Evolutionary conservation across 2,888 invertebrate genomes (phyloP).

Genomic region (Acanthosoma haemorrhoidale): DNA sequence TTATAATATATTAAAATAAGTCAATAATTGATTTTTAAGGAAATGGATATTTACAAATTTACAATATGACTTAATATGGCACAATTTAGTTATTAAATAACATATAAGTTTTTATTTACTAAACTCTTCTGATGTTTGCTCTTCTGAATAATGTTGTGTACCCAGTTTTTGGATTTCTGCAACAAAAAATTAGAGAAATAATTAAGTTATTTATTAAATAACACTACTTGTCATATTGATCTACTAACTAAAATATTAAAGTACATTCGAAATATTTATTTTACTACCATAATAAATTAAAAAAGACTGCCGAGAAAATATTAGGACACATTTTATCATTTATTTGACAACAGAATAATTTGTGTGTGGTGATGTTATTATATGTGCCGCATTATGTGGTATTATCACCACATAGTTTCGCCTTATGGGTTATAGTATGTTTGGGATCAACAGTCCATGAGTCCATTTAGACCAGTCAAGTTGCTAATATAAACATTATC

Average conservation of each 20-base stretch:
- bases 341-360: background rate
- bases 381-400: background rate
- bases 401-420: background rate
- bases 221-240: no score
- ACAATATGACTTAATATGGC: slow-evolving; percentile 20
- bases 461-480: background rate
- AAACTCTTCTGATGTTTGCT: slow-evolving; percentile 10
- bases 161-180: background rate
- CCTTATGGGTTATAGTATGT: background rate
- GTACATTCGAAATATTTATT: no score
- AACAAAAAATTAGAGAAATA: background rate
- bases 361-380: background rate
- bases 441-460: background rate
- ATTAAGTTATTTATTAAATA: no score
- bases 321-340: background rate
- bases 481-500: no score
- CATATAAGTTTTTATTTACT: background rate
- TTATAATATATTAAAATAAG: background rate
- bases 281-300: no score
- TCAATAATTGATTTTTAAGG: background rate
- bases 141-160: background rate
- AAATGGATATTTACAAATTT: slow-evolving; percentile 12
- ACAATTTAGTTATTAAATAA: slow-evolving; percentile 1
- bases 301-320: no score
- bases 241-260: no score